Conservation (phyloP, 2,888 invertebrate genomes). For the Leucania comma region DNA sequence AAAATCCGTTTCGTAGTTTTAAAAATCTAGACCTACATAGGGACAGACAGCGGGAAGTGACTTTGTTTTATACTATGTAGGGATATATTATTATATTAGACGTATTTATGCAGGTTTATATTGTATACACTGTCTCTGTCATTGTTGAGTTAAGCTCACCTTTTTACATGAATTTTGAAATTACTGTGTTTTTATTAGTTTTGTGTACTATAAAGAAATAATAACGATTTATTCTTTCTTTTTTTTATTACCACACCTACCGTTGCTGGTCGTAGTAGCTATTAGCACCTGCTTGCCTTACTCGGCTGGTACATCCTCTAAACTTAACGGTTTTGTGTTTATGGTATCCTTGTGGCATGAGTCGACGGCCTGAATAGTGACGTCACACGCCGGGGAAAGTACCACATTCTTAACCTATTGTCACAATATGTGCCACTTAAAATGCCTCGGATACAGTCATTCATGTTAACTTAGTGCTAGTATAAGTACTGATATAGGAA, state of each 20-base stretch:
- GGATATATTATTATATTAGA: too few species aligned
- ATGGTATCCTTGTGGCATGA: slow-evolving; percentile 65
- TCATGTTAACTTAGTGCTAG: slow-evolving; percentile 19
- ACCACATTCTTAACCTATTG: slow-evolving; percentile 72
- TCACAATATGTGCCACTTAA: slow-evolving; percentile 56
- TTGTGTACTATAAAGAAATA: too few species aligned
- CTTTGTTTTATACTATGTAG: too few species aligned
- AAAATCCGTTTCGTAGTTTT: too few species aligned
- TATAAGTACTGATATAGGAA: not conserved
- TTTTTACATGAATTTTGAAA: too few species aligned
- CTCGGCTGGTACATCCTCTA: slow-evolving; percentile 43
- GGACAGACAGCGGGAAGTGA: too few species aligned
- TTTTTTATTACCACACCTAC: not conserved
- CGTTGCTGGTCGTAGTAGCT: not conserved
- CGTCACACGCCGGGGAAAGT: slow-evolving; percentile 78
- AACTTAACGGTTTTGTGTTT: slow-evolving; percentile 53
- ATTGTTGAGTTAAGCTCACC: too few species aligned
- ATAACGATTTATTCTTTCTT: not conserved
- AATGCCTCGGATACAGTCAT: slow-evolving; percentile 30
- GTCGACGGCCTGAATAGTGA: slow-evolving; percentile 67
- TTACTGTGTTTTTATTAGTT: too few species aligned
- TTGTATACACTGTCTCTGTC: too few species aligned
- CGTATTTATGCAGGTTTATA: too few species aligned
- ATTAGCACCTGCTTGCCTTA: slow-evolving; percentile 24
- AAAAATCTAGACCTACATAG: too few species aligned